Evolutionary conservation across 2,113 vertebrate species (phyloP).

Genomic region (Accipiter cooperii): DNA sequence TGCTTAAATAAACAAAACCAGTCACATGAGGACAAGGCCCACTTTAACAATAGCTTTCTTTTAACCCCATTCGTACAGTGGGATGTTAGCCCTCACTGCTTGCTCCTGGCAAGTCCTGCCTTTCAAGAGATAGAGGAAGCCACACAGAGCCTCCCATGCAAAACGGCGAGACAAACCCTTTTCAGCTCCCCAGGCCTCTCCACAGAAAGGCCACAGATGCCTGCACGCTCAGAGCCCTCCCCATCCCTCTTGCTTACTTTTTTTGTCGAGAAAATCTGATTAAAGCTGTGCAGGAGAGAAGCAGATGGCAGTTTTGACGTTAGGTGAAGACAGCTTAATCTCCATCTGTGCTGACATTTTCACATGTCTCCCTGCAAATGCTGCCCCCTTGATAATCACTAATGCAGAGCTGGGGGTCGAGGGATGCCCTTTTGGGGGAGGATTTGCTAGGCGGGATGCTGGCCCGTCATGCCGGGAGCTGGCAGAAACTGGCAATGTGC

Average conservation of each 20-base stretch:
- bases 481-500: neutral
- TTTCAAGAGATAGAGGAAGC: neutral
- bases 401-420: neutral
- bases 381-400: neutral
- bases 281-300: slow-evolving; percentile 27
- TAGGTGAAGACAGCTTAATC: slow-evolving; percentile 62
- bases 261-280: slow-evolving; percentile 51
- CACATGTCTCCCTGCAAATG: neutral
- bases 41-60: neutral
- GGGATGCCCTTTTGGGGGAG: neutral
- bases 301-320: slow-evolving; percentile 64
- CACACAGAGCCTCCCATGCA: neutral
- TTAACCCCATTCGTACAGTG: fast-evolving
- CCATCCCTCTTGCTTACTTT: neutral
- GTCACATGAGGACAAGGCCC: neutral
- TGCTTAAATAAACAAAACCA: neutral
- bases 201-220: neutral
- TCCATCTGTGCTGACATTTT: slow-evolving; percentile 66
- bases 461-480: neutral
- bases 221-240: neutral
- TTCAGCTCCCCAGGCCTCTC: neutral
- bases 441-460: neutral
- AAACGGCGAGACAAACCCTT: neutral
- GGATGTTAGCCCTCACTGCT: neutral
- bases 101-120: neutral